phyloP scores from a whole-genome alignment of 2,113 vertebrate species.

The Ranitomeya variabilis region DNA sequence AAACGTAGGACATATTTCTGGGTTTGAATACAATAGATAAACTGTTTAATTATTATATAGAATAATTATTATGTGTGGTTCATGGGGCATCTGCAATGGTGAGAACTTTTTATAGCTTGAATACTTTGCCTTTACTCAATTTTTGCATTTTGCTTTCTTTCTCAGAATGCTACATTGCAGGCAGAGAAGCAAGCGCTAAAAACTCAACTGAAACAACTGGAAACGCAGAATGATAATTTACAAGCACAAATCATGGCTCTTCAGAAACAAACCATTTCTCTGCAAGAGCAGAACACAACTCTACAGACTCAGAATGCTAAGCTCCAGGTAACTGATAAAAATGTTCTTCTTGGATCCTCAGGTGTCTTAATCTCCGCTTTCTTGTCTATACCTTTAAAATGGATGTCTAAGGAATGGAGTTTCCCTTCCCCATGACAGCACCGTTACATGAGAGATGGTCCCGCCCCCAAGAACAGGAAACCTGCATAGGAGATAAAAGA shows the following conservation, averaged over 20 bases:
- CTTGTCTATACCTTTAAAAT: too few relatives aligned
- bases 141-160: neutral
- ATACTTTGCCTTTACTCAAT: too few relatives aligned
- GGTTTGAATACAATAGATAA: neutral
- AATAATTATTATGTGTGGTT: neutral
- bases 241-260: conserved; percentile 95
- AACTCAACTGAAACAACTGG: conserved; percentile 93
- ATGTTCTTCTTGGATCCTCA: too few relatives aligned
- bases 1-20: conserved; percentile 82
- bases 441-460: too few relatives aligned
- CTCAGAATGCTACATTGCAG: conserved; percentile 95
- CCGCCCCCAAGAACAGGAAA: too few relatives aligned
- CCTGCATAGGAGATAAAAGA: too few relatives aligned
- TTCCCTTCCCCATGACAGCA: too few relatives aligned
- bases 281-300: conserved; percentile 94
- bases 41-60: neutral
- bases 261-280: conserved; percentile 89
- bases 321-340: conserved; percentile 80
- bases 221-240: conserved; percentile 91
- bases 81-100: neutral
- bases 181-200: conserved; percentile 94
- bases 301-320: conserved; percentile 97
- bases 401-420: too few relatives aligned
- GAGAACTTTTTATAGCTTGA: too few relatives aligned
- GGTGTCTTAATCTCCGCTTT: too few relatives aligned